Conservation (phyloP, 2,113 vertebrate genomes). For the Pygoscelis antarcticus region DNA sequence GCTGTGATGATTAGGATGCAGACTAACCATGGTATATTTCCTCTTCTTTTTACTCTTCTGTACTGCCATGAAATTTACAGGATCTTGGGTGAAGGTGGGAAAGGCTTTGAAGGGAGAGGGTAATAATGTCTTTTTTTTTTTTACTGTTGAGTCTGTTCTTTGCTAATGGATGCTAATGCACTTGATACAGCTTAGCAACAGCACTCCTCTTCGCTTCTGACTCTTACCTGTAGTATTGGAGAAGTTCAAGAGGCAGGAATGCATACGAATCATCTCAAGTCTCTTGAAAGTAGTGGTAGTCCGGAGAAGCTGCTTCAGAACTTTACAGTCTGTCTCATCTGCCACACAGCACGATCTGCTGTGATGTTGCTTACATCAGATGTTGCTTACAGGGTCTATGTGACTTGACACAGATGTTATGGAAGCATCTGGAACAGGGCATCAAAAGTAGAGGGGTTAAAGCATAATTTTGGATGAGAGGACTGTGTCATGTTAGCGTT, state of each 20-base stretch:
- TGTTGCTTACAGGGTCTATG: background rate
- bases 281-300: background rate
- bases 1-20: background rate
- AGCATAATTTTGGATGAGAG: slow-evolving; percentile 18
- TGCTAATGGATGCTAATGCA: background rate
- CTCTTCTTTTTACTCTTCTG: background rate
- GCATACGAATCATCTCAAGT: background rate
- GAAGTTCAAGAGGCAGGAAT: background rate
- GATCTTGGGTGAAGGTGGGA: background rate
- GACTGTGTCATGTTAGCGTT: slow-evolving; percentile 8
- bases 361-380: background rate
- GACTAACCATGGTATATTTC: background rate
- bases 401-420: slow-evolving; percentile 31
- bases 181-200: background rate
- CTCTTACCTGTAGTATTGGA: background rate
- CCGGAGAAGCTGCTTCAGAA: background rate
- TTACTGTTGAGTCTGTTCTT: background rate
- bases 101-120: background rate
- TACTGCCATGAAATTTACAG: background rate
- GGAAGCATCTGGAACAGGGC: background rate
- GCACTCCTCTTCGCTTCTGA: background rate
- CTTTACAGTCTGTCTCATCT: background rate
- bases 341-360: background rate
- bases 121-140: background rate
- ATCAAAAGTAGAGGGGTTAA: slow-evolving; percentile 38